Percentiles rank a stretch among this genome's conserved stretches.
Evolutionary conservation across 2,113 vertebrate species (phyloP).

Genomic region (Micronycteris hirsuta): DNA sequence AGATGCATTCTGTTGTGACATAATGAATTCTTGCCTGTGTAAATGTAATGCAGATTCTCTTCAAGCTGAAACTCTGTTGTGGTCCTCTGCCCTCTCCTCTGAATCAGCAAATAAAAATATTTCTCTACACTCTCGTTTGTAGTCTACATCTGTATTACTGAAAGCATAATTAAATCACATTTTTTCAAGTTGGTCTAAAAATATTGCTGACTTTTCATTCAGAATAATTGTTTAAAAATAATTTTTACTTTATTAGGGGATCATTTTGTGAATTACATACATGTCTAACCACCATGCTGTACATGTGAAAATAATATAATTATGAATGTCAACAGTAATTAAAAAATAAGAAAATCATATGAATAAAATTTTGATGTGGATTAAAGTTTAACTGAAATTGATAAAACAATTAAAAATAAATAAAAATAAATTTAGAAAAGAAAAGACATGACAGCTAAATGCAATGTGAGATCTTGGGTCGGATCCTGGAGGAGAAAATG

Average conservation of each 20-base stretch:
- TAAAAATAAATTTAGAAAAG: background rate
- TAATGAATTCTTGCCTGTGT: background rate
- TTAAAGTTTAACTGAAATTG: background rate
- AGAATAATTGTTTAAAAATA: background rate
- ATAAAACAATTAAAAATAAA: background rate
- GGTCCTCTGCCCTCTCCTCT: background rate
- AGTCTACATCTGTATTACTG: background rate
- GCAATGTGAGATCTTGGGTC: background rate
- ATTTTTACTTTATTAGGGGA: background rate
- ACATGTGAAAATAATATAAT: background rate
- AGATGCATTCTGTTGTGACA: background rate
- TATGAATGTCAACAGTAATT: background rate
- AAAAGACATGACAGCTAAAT: background rate
- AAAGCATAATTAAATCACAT: background rate
- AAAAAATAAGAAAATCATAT: background rate
- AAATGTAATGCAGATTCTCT: background rate
- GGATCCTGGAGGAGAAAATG: background rate
- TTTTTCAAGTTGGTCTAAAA: background rate
- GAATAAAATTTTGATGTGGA: background rate
- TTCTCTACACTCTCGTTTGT: background rate
- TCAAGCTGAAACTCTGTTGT: background rate
- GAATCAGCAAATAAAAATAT: background rate
- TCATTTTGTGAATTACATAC: background rate
- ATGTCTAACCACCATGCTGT: background rate
- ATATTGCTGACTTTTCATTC: background rate